Conservation (phyloP, 2,113 vertebrate genomes). For the Syngnathus scovelli region DNA sequence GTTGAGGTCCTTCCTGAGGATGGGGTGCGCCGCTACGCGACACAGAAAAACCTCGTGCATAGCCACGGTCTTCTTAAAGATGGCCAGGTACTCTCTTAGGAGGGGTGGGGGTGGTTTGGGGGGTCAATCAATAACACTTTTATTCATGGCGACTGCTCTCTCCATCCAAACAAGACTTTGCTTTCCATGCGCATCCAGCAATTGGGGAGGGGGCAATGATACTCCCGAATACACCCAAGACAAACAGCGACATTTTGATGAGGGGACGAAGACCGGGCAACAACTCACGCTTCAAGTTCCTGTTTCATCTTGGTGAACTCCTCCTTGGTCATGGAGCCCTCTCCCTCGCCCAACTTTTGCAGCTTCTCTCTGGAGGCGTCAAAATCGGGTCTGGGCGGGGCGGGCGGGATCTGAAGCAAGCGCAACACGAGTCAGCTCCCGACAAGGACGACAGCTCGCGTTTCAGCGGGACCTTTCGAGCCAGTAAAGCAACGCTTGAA, state of each 20-base stretch:
- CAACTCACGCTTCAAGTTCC: slow-evolving; percentile 93
- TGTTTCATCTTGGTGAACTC: slow-evolving; percentile 99
- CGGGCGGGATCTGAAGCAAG: slow-evolving; percentile 85
- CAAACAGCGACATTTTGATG: no score
- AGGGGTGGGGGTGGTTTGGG: no score
- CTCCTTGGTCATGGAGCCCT: slow-evolving; percentile 99
- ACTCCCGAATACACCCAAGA: no score
- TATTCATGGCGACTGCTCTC: no score
- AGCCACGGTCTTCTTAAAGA: slow-evolving; percentile 99
- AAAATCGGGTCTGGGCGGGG: slow-evolving; percentile 94
- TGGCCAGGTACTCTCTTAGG: slow-evolving; percentile 92
- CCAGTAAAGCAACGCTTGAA: no score
- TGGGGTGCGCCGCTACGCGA: slow-evolving; percentile 93
- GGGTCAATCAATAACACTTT: no score
- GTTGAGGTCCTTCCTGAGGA: slow-evolving; percentile 96
- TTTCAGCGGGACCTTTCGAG: not conserved
- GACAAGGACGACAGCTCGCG: not conserved
- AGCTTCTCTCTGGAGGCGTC: slow-evolving; percentile 97
- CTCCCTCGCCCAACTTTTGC: slow-evolving; percentile 96
- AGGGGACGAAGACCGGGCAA: not conserved
- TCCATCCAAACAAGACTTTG: no score
- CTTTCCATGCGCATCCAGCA: no score
- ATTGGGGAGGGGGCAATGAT: no score
- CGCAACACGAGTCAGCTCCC: not conserved
- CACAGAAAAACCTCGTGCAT: slow-evolving; percentile 99